Conservation (phyloP, 2,113 vertebrate species). For the Ascaphus truei region DNA sequence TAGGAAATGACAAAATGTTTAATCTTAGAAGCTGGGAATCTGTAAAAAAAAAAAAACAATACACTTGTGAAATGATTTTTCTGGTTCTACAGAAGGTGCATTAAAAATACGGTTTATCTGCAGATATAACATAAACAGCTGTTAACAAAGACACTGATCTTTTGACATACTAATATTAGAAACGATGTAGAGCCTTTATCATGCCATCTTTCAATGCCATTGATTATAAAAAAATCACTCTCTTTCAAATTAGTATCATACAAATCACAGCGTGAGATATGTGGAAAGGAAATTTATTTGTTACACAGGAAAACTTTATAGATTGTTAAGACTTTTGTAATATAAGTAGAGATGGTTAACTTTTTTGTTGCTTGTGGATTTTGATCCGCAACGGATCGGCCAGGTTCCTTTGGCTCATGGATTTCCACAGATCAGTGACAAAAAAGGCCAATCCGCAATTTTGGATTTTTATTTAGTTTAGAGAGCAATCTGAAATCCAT, state of each 20-base stretch:
- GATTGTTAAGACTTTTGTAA: too few species aligned
- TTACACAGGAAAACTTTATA: not conserved
- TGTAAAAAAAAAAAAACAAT: conserved; percentile 12
- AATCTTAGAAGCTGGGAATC: not conserved
- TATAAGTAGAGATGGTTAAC: too few species aligned
- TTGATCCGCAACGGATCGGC: too few species aligned
- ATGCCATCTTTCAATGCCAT: conserved; percentile 14
- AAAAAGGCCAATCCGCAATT: too few species aligned
- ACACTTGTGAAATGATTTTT: conserved; percentile 25
- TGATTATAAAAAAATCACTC: not conserved
- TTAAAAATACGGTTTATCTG: conserved; percentile 27
- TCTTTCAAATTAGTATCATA: conserved; percentile 9
- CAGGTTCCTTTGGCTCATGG: too few species aligned
- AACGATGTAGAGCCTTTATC: conserved; percentile 7
- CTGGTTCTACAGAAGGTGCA: not conserved
- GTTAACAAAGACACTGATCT: conserved; percentile 20
- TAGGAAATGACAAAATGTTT: not conserved
- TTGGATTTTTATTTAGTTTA: too few species aligned
- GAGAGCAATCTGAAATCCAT: too few species aligned
- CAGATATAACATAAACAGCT: conserved; percentile 13
- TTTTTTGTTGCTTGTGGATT: too few species aligned
- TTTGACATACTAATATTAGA: conserved; percentile 26
- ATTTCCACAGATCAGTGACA: too few species aligned
- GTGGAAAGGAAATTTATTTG: not conserved
- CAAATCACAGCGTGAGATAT: not conserved